phyloP scores from a whole-genome alignment of 2,888 invertebrate species.

The Aspidapion aeneum region DNA sequence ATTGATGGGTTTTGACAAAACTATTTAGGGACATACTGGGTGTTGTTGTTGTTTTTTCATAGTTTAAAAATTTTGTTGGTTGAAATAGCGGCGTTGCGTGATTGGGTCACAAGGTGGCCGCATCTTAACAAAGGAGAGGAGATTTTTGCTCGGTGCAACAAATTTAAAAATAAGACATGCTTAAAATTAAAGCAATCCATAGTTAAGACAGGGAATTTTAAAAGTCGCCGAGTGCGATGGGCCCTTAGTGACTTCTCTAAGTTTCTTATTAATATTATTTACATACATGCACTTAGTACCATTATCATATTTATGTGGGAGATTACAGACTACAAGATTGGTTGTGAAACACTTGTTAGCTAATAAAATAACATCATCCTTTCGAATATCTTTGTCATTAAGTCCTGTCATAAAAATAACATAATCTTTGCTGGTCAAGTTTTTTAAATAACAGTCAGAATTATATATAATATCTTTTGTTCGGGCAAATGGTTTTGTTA shows the following conservation, averaged over 20 bases:
- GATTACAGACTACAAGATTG: background rate
- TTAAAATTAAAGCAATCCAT: too few species aligned
- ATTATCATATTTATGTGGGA: background rate
- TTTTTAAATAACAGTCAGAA: background rate
- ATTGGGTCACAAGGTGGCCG: too few species aligned
- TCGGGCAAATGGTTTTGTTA: background rate
- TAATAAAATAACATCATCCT: constrained; percentile 4
- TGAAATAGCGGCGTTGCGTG: too few species aligned
- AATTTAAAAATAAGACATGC: too few species aligned
- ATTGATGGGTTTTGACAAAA: too few species aligned
- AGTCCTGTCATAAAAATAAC: background rate
- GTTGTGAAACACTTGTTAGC: constrained; percentile 2
- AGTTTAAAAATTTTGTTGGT: too few species aligned
- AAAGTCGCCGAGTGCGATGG: too few species aligned
- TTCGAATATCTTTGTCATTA: background rate
- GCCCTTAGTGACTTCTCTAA: background rate
- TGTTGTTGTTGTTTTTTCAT: too few species aligned
- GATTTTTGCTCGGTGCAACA: too few species aligned
- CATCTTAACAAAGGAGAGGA: too few species aligned
- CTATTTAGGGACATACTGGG: too few species aligned
- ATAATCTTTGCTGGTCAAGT: background rate
- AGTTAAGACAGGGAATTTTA: too few species aligned
- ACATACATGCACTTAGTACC: background rate
- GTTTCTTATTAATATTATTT: background rate
- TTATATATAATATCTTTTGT: background rate